These are phyloP conservation scores for Tipula lateralis DNA, from an alignment of 2,888 invertebrate species.

Conservation along the genomic window DNA sequence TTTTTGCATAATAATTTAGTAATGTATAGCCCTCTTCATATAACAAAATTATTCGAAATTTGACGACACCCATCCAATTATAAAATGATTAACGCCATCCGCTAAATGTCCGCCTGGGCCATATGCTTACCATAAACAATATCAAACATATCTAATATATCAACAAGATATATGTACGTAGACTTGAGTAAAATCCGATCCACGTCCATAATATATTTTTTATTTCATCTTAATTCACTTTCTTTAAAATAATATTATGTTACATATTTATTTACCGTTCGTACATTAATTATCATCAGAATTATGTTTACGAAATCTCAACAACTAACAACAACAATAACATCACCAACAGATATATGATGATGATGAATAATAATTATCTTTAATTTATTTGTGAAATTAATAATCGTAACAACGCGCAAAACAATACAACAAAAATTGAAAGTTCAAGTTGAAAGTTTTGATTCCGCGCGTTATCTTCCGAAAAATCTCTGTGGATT, in stretches of 20 bases:
- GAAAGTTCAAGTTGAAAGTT: too few species aligned
- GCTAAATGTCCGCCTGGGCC: background rate
- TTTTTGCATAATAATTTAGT: too few species aligned
- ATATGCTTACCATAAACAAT: background rate
- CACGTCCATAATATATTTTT: background rate
- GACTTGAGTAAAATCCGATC: background rate
- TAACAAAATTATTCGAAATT: too few species aligned
- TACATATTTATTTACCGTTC: background rate
- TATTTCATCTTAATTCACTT: background rate
- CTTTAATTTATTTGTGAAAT: slow-evolving; percentile 12
- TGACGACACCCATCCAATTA: too few species aligned
- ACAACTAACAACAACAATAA: background rate
- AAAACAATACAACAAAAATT: too few species aligned
- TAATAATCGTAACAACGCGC: background rate
- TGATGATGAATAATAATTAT: slow-evolving; percentile 2
- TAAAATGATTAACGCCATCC: background rate
- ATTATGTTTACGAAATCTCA: background rate
- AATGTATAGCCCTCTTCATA: too few species aligned
- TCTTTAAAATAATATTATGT: background rate
- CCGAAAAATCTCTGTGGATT: too few species aligned
- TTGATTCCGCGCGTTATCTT: too few species aligned
- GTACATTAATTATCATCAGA: background rate
- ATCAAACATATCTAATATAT: slow-evolving; percentile 1
- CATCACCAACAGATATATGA: background rate
- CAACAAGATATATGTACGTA: background rate